Conservation (phyloP, 1,140 invertebrate species). For the Venustaconcha ellipsiformis region DNA sequence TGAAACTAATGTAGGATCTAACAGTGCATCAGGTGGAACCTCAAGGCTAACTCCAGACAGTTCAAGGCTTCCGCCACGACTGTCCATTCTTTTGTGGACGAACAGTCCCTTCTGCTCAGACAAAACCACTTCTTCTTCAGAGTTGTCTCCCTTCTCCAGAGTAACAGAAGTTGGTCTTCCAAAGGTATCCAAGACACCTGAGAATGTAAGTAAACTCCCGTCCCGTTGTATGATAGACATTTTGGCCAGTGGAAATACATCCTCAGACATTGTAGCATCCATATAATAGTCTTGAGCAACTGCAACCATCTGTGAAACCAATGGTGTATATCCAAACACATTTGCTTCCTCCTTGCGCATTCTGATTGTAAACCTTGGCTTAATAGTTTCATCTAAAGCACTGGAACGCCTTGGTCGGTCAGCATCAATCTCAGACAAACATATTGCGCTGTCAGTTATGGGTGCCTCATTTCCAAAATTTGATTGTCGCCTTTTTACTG, state of each 20-base stretch:
- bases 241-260: slow-evolving; percentile 8
- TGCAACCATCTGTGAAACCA: slow-evolving; percentile 5
- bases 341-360: slow-evolving; percentile 12
- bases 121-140: neutral
- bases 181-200: slow-evolving; percentile 8
- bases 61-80: slow-evolving; percentile 1
- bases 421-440: slow-evolving; percentile 8
- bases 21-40: slow-evolving; percentile 18
- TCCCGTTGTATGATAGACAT: slow-evolving; percentile 7
- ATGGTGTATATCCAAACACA: slow-evolving; percentile 11
- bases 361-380: slow-evolving; percentile 2
- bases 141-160: neutral
- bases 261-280: neutral
- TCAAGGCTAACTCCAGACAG: slow-evolving; percentile 15
- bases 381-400: neutral
- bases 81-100: slow-evolving; percentile 15
- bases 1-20: slow-evolving; percentile 14
- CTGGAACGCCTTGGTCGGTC: neutral
- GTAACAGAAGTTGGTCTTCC: slow-evolving; percentile 18
- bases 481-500: neutral
- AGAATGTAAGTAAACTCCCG: slow-evolving; percentile 1
- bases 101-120: slow-evolving; percentile 21
- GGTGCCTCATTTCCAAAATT: neutral
- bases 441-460: slow-evolving; percentile 15
- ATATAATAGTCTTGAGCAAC: slow-evolving; percentile 22